Base-by-base conservation (phyloP, 1,140 invertebrate species). In the Zaprionus ornatus region DNA sequence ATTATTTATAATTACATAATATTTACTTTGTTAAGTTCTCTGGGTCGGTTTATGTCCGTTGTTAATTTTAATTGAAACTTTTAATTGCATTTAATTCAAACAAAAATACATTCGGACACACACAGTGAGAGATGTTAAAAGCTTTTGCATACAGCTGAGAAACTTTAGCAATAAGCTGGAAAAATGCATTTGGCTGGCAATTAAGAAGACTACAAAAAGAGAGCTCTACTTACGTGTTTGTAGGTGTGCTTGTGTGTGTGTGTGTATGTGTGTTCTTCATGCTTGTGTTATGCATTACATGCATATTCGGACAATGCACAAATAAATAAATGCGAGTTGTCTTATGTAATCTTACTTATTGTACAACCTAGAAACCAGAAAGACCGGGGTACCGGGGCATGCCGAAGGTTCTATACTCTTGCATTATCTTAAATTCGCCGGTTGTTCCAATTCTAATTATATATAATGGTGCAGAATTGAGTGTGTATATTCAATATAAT, bases 1-100 rank as follows among this genome's bases (percentile, higher is more conserved):
- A 87, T 87, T 88, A 87, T 87, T 80, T 88, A 80, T 87, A 87
- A 87, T 88, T 88, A 62, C 77, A 84, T 84, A 87, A 87, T 87
- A 79, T 87, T 87, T 88, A 87, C 80, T 84, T 79, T 72, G 84
- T 87, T 88, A 80, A 87, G 77, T 88, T 74, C 74, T 62, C 50
- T 66, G 71, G 68, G 60, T 74, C 70, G 37, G 40, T 70, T 82
- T 76, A 55, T 75, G 84, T 10, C 71, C 57, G 74, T 88, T 83
- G 77, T 83, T 84, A 79, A 88, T 84, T 87, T 87, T 88, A 87
- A 87, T 87, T 87, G 83, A 78, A 87, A 87, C 80, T 83, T 88
- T 87, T 83, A 88, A 87, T 87, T 87, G 84, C 67, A 81, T 87
- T 87, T 83, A 77, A 84, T 70, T 73, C 17, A 66, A 80, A 82